A percentile compares a stretch with the other conserved stretches of the same genome.
Evolutionary conservation across 2,113 vertebrate species (phyloP).

Genomic region (Lophotis ruficrista): DNA sequence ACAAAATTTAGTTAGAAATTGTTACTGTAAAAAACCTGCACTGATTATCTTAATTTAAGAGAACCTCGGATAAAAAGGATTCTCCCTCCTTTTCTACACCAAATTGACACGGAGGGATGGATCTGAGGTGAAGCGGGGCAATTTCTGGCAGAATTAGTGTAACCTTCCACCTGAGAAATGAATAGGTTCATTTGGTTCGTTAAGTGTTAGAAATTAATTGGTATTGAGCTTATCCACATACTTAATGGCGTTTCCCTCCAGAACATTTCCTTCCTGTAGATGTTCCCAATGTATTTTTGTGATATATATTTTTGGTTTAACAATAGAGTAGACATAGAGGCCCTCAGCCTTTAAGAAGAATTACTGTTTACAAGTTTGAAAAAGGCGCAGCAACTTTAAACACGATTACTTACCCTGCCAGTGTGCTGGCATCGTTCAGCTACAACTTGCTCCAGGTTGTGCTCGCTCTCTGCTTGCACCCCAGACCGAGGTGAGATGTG

Average conservation of each 20-base stretch:
- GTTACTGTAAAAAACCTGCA: background rate
- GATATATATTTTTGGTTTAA: background rate
- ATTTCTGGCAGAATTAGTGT: background rate
- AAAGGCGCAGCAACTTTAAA: background rate
- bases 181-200: background rate
- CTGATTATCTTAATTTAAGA: background rate
- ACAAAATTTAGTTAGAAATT: background rate
- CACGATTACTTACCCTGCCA: background rate
- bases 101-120: background rate
- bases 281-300: background rate
- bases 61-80: background rate
- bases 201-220: slow-evolving; percentile 49
- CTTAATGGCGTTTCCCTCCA: background rate
- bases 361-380: background rate
- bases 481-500: background rate
- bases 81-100: background rate
- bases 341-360: background rate
- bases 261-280: background rate
- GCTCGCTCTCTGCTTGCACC: background rate
- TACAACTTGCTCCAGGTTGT: background rate
- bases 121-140: background rate
- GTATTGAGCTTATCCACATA: background rate
- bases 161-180: slow-evolving; percentile 6
- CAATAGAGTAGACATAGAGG: background rate
- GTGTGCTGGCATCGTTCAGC: background rate